Conservation (phyloP, 2,888 invertebrate species). For the Chloroclysta siterata region DNA sequence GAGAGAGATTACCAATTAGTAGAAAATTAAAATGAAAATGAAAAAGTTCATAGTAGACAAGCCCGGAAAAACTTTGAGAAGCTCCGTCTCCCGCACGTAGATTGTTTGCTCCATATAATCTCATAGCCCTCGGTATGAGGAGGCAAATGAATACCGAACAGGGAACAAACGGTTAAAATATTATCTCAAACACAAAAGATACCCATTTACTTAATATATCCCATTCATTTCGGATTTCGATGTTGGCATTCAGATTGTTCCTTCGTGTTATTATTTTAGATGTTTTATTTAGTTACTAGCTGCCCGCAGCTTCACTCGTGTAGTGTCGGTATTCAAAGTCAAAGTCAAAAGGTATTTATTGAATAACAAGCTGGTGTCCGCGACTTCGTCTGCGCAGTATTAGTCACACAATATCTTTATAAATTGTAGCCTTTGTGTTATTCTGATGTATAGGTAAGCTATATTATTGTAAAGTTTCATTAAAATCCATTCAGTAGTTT, state of each 20-base stretch:
- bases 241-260: conserved; percentile 18
- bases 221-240: conserved; percentile 54
- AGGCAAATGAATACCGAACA: conserved; percentile 62
- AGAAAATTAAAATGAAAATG: too few species aligned
- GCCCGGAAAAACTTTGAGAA: conserved; percentile 52
- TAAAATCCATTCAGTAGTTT: too few species aligned
- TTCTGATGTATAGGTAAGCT: too few species aligned
- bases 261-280: conserved; percentile 17
- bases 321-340: too few species aligned
- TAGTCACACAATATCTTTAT: too few species aligned
- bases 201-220: conserved; percentile 67
- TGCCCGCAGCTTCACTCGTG: not conserved
- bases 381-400: too few species aligned
- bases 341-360: too few species aligned
- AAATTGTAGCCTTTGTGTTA: too few species aligned
- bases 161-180: conserved; percentile 60
- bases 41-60: too few species aligned
- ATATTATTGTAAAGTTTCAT: too few species aligned
- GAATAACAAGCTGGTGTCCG: too few species aligned
- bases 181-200: conserved; percentile 64
- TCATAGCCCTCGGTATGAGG: conserved; percentile 58
- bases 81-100: conserved; percentile 49
- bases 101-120: conserved; percentile 77
- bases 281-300: conserved; percentile 5
- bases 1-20: too few species aligned